Evolutionary conservation across 2,888 invertebrate genomes (phyloP), one percentile per base, ranked within the genome.

Genomic region (Stomorhina lunata): DNA sequence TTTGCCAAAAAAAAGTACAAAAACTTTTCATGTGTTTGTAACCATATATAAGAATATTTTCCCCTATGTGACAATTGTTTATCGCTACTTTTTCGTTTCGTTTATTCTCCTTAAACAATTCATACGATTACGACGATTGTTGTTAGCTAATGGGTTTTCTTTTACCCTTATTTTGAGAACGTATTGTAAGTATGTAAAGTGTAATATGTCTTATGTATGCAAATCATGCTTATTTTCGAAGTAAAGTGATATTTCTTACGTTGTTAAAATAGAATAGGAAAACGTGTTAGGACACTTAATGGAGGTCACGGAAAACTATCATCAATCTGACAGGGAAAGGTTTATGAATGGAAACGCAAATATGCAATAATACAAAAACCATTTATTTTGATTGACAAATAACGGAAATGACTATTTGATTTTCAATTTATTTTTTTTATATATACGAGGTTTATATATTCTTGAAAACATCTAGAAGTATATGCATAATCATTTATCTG

Each of bases 211-310:
- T 84, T 83, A 80, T 40, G 73, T 82, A 84, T 84, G 84, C 83
- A 84, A 84, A 84, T 84, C 83, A 81, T 81, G 79, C 77, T 81
- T 73, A 77, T 83, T 76, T 79, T 81, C 55, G 7, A 43, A 73
- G 79, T 50, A 83, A 83, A 83, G 83, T 84, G 83, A 84, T 84
- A 83, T 81, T 81, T 78, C 69, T 73, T 78, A 59, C 48, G 71
- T 76, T 81, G 68, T 72, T 80, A 27, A 65, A 76, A 73, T 73
- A 66, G 75, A 72, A 73, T 73, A 66, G 75, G 68, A 78, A 77
- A 78, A 75, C 71, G 71, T 81, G 68, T 63, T 57, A 50, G 57
- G 75, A 65, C 71, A 48, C 65, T 63, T 72, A 78, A 81, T 78
- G 78, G 78, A 81, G 81, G 81, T 81, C 81, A 81, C 81, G 81